These are phyloP conservation scores for Lissocephala sabroskyi DNA, from an alignment of 2,888 invertebrate genomes.

Conservation along the genomic window DNA sequence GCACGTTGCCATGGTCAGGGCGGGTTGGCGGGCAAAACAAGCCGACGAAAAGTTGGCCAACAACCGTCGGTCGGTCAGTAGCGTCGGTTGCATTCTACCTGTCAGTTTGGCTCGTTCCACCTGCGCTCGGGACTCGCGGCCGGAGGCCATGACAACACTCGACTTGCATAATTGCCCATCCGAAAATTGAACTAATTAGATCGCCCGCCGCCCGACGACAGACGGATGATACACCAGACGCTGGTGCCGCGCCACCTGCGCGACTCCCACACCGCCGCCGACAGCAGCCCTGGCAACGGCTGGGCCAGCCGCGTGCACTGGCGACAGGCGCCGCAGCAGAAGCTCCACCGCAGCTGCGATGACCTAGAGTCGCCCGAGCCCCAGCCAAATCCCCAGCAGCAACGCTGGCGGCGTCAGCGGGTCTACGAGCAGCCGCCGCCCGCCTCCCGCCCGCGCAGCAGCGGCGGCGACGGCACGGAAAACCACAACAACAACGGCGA, in stretches of 20 bases:
- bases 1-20: constrained; percentile 57
- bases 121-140: too few species aligned
- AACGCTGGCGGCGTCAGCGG: constrained; percentile 21
- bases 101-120: constrained; percentile 37
- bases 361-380: constrained; percentile 42
- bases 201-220: too few species aligned
- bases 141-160: constrained; percentile 27
- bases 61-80: too few species aligned
- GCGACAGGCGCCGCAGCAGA: constrained; percentile 31
- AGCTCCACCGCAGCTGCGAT: constrained; percentile 58
- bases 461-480: constrained; percentile 25
- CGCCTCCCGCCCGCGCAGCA: constrained; percentile 36
- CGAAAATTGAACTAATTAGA: not conserved
- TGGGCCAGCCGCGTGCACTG: constrained; percentile 24
- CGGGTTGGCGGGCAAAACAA: too few species aligned
- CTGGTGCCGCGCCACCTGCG: constrained; percentile 39
- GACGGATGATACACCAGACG: constrained; percentile 53
- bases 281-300: constrained; percentile 1
- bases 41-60: too few species aligned
- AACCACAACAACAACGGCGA: constrained; percentile 15
- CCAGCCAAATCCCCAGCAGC: constrained; percentile 15
- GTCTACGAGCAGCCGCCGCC: not conserved
- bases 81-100: not conserved
- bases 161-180: constrained; percentile 34
- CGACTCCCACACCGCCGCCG: constrained; percentile 37